A percentile compares a stretch with the other conserved stretches of the same genome.
These are phyloP conservation scores for Calliphora vomitoria DNA, from an alignment of 2,888 invertebrate genomes.

Conservation along the genomic window DNA sequence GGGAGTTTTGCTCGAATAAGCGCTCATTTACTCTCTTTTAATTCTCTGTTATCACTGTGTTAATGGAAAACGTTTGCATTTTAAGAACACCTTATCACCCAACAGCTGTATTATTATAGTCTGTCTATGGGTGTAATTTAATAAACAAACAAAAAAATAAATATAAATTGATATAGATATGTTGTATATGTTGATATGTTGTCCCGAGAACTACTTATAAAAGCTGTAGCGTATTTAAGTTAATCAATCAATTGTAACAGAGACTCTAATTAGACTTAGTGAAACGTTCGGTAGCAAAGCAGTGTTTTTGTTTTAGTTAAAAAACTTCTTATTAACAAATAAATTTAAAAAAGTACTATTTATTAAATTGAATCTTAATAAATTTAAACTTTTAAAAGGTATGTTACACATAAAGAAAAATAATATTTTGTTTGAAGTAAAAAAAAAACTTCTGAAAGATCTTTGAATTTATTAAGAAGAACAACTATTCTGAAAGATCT, in stretches of 20 bases:
- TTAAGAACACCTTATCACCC: conserved; percentile 64
- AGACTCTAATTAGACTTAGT: conserved; percentile 34
- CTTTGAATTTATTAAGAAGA: too few relatives aligned
- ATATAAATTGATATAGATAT: conserved; percentile 57
- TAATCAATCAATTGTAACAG: conserved; percentile 52
- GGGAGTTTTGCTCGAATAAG: neutral
- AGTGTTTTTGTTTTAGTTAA: neutral
- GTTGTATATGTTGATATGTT: too few relatives aligned
- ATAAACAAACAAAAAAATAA: conserved; percentile 36
- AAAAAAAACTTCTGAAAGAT: too few relatives aligned
- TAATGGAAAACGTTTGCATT: conserved; percentile 53
- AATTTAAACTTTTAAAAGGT: conserved; percentile 29
- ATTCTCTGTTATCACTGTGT: conserved; percentile 42
- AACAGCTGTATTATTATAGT: conserved; percentile 40
- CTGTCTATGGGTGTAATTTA: conserved; percentile 41
- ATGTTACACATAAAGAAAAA: neutral
- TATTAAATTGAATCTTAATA: neutral
- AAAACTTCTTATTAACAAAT: neutral
- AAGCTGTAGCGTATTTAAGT: conserved; percentile 32
- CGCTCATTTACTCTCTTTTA: conserved; percentile 5
- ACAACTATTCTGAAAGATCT: too few relatives aligned
- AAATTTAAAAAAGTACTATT: neutral
- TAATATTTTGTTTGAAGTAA: too few relatives aligned
- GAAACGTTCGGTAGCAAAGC: neutral
- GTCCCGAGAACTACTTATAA: conserved; percentile 54